These are phyloP conservation scores for Magallana ariakensis DNA, from an alignment of 1,140 invertebrate species.

Conservation along the genomic window DNA sequence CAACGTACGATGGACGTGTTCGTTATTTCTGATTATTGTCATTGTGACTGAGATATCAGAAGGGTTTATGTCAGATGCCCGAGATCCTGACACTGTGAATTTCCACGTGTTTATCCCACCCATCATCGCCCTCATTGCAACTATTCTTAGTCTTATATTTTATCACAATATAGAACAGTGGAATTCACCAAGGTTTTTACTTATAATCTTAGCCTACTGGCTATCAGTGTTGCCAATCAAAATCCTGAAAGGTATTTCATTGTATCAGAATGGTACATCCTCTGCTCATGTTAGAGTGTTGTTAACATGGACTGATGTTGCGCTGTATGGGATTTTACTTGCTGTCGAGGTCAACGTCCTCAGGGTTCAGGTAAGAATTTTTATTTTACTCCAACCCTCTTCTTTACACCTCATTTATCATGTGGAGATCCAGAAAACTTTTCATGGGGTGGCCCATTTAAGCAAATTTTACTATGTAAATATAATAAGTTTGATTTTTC, in stretches of 20 bases:
- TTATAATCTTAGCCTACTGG: slow-evolving; percentile 74
- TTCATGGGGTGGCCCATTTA: no score
- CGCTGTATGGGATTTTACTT: slow-evolving; percentile 68
- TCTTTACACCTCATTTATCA: no score
- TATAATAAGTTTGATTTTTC: no score
- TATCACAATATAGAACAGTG: slow-evolving; percentile 78
- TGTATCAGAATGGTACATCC: slow-evolving; percentile 69
- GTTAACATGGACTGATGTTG: slow-evolving; percentile 70
- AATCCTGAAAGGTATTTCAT: slow-evolving; percentile 69
- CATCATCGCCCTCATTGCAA: slow-evolving; percentile 65
- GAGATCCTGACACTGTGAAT: slow-evolving; percentile 71
- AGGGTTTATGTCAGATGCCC: slow-evolving; percentile 71
- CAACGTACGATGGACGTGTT: slow-evolving; percentile 71
- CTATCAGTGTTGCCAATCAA: slow-evolving; percentile 66
- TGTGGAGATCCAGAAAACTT: no score
- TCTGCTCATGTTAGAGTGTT: slow-evolving; percentile 70
- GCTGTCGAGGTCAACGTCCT: slow-evolving; percentile 72
- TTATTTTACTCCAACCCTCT: no score
- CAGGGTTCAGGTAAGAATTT: slow-evolving; percentile 66
- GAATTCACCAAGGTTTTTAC: slow-evolving; percentile 76
- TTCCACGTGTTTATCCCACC: slow-evolving; percentile 74
- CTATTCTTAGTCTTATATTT: slow-evolving; percentile 69
- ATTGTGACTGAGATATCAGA: slow-evolving; percentile 72
- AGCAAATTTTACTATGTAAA: no score
- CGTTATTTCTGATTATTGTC: slow-evolving; percentile 67